A percentile compares a stretch with the other conserved stretches of the same genome.
Conservation (phyloP, 2,888 invertebrate species). For the Deilephila elpenor region DNA sequence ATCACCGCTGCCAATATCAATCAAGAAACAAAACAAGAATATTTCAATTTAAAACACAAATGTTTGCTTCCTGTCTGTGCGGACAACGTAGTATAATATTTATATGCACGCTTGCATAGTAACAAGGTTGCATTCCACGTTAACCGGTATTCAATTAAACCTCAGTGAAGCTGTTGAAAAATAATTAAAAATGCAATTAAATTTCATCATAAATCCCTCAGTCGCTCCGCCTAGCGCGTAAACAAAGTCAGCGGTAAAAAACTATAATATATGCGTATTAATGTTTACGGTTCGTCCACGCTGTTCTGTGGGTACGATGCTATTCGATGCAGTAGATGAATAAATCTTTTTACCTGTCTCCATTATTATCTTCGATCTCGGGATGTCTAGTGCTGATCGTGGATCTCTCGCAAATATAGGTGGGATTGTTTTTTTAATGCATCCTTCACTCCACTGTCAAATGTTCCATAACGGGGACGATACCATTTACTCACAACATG, state of each 20-base stretch:
- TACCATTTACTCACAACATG: too few species aligned
- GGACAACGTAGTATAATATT: neutral
- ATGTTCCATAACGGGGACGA: too few species aligned
- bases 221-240: conserved; percentile 70
- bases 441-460: too few species aligned
- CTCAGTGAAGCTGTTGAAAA: conserved; percentile 73
- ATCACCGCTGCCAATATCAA: conserved; percentile 1
- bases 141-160: conserved; percentile 75
- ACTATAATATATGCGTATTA: conserved; percentile 42
- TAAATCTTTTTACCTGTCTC: neutral
- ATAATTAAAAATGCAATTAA: conserved; percentile 83
- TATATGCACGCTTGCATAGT: conserved; percentile 45
- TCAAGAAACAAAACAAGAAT: conserved; percentile 2
- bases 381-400: too few species aligned
- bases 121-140: conserved; percentile 65
- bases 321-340: neutral
- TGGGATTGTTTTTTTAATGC: too few species aligned
- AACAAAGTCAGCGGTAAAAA: conserved; percentile 54
- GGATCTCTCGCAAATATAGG: too few species aligned
- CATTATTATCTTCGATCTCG: neutral
- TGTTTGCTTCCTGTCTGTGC: conserved; percentile 19
- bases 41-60: conserved; percentile 19
- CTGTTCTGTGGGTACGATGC: neutral
- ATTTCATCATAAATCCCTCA: conserved; percentile 79
- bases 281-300: neutral